A percentile compares a stretch with the other conserved stretches of the same genome.
phyloP scores from a whole-genome alignment of 2,888 invertebrate species.

The Mactromeris polynyma region DNA sequence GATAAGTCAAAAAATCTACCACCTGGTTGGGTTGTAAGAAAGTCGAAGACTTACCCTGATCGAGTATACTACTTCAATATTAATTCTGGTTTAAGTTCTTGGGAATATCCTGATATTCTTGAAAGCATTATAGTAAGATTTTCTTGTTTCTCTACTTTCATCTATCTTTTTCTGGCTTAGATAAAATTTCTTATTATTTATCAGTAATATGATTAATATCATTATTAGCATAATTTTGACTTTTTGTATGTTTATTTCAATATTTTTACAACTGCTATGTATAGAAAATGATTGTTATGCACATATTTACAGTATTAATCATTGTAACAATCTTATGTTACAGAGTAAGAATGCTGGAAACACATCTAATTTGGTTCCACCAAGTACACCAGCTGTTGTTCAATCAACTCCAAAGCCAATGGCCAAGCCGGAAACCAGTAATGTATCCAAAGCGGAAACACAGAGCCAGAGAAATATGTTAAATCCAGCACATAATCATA shows the following conservation, averaged over 20 bases:
- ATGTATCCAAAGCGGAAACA: background rate
- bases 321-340: background rate
- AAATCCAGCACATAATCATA: background rate
- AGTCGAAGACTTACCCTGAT: conserved; percentile 75
- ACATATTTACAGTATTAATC: too few species aligned
- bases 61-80: conserved; percentile 80
- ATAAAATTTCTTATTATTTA: too few species aligned
- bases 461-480: background rate
- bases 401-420: background rate
- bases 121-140: conserved; percentile 47
- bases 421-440: background rate
- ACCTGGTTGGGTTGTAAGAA: conserved; percentile 76
- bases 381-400: background rate
- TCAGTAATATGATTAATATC: too few species aligned
- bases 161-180: too few species aligned
- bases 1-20: conserved; percentile 69
- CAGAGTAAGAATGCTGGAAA: background rate
- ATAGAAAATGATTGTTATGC: too few species aligned
- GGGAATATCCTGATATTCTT: conserved; percentile 75
- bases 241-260: too few species aligned
- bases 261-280: too few species aligned
- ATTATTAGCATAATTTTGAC: too few species aligned
- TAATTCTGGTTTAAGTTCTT: conserved; percentile 76
- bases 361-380: background rate
- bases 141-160: background rate